Conservation (phyloP, 1,140 invertebrate species). For the Leptinotarsa undecemlineata region DNA sequence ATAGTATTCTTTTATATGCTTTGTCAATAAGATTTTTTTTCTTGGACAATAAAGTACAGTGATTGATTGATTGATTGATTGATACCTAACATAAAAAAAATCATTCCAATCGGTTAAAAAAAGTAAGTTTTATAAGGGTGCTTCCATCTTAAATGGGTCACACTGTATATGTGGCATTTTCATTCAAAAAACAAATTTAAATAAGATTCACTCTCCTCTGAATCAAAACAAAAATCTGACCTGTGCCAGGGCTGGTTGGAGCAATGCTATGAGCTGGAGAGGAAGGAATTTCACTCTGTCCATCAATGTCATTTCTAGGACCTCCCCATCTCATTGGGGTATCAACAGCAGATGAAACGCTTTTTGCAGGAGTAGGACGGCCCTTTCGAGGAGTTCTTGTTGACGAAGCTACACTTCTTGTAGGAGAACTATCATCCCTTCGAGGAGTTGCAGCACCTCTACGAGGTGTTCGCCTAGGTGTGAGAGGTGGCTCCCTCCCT, state of each 20-base stretch:
- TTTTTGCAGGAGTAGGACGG: slow-evolving; percentile 35
- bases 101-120: too few species aligned
- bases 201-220: too few species aligned
- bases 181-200: too few species aligned
- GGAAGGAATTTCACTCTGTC: slow-evolving; percentile 39
- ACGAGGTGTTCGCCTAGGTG: slow-evolving; percentile 34
- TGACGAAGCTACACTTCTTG: slow-evolving; percentile 30
- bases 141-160: too few species aligned
- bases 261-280: slow-evolving; percentile 49
- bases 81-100: too few species aligned
- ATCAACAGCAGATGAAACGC: slow-evolving; percentile 33
- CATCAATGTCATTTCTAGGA: slow-evolving; percentile 28
- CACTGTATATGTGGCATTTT: too few species aligned
- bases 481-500: slow-evolving; percentile 1
- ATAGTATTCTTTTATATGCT: too few species aligned
- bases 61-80: too few species aligned
- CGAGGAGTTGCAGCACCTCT: slow-evolving; percentile 28
- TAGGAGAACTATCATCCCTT: slow-evolving; percentile 31
- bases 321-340: slow-evolving; percentile 51
- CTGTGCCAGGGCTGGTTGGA: slow-evolving; percentile 49
- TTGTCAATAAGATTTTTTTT: too few species aligned
- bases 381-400: slow-evolving; percentile 38
- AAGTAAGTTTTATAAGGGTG: too few species aligned
- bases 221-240: slow-evolving; percentile 12
- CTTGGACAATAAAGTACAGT: too few species aligned